Evolutionary conservation across 1,140 invertebrate species (phyloP).

Genomic region (Lucilia sericata): DNA sequence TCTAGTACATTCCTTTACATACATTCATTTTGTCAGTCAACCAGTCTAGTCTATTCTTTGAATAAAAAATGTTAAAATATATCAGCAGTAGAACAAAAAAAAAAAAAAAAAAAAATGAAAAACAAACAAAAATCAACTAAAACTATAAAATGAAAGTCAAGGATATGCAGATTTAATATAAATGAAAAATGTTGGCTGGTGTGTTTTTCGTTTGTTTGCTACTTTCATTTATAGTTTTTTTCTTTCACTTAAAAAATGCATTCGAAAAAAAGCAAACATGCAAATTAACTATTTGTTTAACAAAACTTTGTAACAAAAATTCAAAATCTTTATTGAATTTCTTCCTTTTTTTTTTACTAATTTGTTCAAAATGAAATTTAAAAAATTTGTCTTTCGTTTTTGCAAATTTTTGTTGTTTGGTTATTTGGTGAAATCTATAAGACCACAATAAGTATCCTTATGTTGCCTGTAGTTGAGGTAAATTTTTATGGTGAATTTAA

Average conservation of each 20-base stretch:
- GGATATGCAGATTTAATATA: constrained; percentile 32
- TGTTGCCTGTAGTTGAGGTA: constrained; percentile 36
- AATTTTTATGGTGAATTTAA: constrained; percentile 39
- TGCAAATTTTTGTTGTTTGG: background rate
- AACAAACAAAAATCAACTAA: background rate
- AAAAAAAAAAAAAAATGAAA: no score
- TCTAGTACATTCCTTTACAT: background rate
- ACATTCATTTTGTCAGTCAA: no score
- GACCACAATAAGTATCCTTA: constrained; percentile 18
- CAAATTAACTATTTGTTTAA: constrained; percentile 35
- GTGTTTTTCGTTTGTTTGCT: background rate
- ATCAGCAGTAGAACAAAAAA: no score
- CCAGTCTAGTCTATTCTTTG: background rate
- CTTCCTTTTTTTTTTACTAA: background rate
- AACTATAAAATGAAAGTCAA: constrained; percentile 24
- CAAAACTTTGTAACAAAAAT: background rate
- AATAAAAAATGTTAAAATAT: no score
- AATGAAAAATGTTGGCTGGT: background rate
- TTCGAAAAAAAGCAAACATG: constrained; percentile 30
- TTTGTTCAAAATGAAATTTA: background rate
- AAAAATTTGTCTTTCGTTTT: constrained; percentile 10
- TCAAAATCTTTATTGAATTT: constrained; percentile 32
- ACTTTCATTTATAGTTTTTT: background rate
- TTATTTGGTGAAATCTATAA: constrained; percentile 10
- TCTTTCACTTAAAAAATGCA: background rate